These are phyloP conservation scores for Chrosomus eos DNA, from an alignment of 2,797 vertebrate species.

Conservation along the genomic window DNA sequence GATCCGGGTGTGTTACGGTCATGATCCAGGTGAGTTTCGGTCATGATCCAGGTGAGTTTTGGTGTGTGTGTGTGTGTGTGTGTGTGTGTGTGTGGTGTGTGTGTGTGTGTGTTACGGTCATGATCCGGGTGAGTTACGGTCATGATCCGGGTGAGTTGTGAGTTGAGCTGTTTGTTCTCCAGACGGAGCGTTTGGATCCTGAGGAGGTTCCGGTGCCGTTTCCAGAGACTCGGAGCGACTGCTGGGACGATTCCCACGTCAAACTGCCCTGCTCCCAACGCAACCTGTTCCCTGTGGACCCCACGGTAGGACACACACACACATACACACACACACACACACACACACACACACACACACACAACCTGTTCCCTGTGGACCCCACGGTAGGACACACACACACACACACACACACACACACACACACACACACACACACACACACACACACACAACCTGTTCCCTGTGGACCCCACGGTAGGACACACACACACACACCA, in stretches of 20 bases:
- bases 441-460: slow-evolving; percentile 46
- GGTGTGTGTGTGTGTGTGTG: too few relatives aligned
- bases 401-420: slow-evolving; percentile 41
- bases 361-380: background rate
- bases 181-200: slow-evolving; percentile 86
- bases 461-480: too few relatives aligned
- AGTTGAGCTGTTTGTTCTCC: slow-evolving; percentile 51
- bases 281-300: slow-evolving; percentile 87
- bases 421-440: slow-evolving; percentile 46
- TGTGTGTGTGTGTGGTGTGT: too few relatives aligned
- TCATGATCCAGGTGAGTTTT: too few relatives aligned
- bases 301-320: slow-evolving; percentile 74
- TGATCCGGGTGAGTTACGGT: too few relatives aligned
- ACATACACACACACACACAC: background rate
- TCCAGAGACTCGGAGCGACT: slow-evolving; percentile 77
- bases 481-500: too few relatives aligned
- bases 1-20: too few relatives aligned
- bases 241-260: slow-evolving; percentile 88
- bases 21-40: too few relatives aligned
- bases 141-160: too few relatives aligned
- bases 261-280: slow-evolving; percentile 91
- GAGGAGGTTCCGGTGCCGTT: slow-evolving; percentile 83
- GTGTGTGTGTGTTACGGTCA: too few relatives aligned
- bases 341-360: background rate
- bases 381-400: background rate